These are phyloP conservation scores for Planococcus citri DNA, from an alignment of 1,140 invertebrate species.

Conservation along the genomic window DNA sequence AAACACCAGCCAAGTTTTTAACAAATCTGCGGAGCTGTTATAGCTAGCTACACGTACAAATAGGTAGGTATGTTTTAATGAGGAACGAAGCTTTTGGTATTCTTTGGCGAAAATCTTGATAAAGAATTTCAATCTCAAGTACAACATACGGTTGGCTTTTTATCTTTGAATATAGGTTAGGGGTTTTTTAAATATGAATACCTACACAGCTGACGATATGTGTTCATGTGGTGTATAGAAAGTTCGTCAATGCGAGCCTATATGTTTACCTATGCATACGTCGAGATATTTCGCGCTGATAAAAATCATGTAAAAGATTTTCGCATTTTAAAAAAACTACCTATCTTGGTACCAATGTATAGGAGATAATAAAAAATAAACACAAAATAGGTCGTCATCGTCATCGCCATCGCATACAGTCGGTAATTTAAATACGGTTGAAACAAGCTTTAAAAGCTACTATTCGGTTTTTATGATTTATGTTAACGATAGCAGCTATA, in stretches of 20 bases:
- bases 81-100: background rate
- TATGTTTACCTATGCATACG: background rate
- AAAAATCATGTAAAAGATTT: background rate
- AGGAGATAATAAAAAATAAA: too few species aligned
- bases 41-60: too few species aligned
- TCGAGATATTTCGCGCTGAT: background rate
- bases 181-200: background rate
- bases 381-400: background rate
- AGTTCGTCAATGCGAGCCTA: background rate
- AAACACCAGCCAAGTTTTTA: background rate
- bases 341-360: too few species aligned
- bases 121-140: slow-evolving; percentile 4
- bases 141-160: background rate
- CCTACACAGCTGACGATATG: background rate
- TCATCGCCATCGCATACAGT: too few species aligned
- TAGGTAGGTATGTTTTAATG: background rate
- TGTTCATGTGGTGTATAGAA: background rate
- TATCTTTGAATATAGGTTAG: background rate
- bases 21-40: too few species aligned
- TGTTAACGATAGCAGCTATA: background rate
- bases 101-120: background rate
- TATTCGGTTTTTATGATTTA: slow-evolving; percentile 6
- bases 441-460: slow-evolving; percentile 3
- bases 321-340: slow-evolving; percentile 1
- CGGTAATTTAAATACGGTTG: background rate